phyloP scores from a whole-genome alignment of 2,888 invertebrate genomes.

The Caenorhabditis afra region DNA sequence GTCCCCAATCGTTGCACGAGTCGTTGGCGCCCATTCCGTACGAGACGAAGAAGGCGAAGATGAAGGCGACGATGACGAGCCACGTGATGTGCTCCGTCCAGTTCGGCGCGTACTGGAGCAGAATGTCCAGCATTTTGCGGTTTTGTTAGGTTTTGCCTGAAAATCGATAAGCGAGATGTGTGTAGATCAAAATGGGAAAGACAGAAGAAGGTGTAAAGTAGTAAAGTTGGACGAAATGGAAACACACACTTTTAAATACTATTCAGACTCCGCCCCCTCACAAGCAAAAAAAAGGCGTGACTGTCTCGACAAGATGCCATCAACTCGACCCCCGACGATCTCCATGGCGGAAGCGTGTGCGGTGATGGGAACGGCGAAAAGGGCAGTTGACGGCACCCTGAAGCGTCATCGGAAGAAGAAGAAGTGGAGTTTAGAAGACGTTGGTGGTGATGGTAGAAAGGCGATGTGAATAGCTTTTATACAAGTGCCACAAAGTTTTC shows the following conservation, averaged over 20 bases:
- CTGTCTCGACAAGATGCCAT: slow-evolving; percentile 32
- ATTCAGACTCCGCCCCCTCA: slow-evolving; percentile 3
- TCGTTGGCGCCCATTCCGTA: slow-evolving; percentile 73
- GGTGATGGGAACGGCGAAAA: slow-evolving; percentile 8
- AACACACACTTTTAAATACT: no score
- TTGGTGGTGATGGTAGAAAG: no score
- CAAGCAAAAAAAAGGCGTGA: slow-evolving; percentile 22
- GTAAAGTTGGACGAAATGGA: not conserved
- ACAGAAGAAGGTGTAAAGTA: no score
- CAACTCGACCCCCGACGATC: slow-evolving; percentile 57
- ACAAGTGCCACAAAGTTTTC: not conserved
- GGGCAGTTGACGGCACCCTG: slow-evolving; percentile 34
- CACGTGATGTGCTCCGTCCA: slow-evolving; percentile 67
- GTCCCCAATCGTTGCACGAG: slow-evolving; percentile 73
- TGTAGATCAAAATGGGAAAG: no score
- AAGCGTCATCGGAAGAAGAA: no score
- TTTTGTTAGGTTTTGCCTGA: no score
- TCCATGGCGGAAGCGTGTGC: no score
- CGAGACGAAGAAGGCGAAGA: slow-evolving; percentile 70
- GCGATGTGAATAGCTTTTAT: slow-evolving; percentile 36
- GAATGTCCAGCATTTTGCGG: slow-evolving; percentile 61
- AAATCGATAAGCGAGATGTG: not conserved
- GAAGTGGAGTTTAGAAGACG: no score
- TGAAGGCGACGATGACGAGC: slow-evolving; percentile 68
- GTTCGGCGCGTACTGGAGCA: slow-evolving; percentile 62